Conservation (phyloP, 2,113 vertebrate genomes). For the Cacatua alba region DNA sequence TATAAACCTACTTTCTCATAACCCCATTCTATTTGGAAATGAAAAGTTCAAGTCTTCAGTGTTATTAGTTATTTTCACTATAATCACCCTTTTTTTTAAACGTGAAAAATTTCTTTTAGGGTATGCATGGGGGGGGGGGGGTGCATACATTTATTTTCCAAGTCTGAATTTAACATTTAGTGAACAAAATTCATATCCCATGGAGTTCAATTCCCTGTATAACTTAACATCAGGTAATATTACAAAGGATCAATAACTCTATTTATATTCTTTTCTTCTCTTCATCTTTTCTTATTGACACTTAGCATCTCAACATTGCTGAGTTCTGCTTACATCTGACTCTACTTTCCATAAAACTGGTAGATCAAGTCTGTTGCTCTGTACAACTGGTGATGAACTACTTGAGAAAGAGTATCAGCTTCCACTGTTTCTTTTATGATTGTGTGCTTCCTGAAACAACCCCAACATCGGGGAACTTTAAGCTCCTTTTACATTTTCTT, state of each 20-base stretch:
- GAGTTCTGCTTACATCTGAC: background rate
- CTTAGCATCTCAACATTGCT: background rate
- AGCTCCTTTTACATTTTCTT: background rate
- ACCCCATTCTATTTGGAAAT: background rate
- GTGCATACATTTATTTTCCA: background rate
- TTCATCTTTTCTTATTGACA: background rate
- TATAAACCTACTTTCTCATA: background rate
- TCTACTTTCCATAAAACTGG: background rate
- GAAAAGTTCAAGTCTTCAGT: background rate
- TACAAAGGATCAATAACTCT: background rate
- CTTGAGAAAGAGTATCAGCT: background rate
- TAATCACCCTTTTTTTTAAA: background rate
- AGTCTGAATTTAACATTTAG: background rate
- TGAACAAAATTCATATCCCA: background rate
- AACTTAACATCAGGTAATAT: background rate
- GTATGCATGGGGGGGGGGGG: no score
- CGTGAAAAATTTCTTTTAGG: no score
- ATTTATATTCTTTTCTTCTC: background rate
- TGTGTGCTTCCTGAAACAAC: background rate
- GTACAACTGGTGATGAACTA: background rate
- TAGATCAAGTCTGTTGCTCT: background rate
- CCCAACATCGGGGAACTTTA: background rate
- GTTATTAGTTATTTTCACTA: background rate
- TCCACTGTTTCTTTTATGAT: background rate
- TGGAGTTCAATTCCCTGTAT: background rate